These are phyloP conservation scores for Drosophila nasuta DNA, from an alignment of 1,140 invertebrate species.

Conservation along the genomic window DNA sequence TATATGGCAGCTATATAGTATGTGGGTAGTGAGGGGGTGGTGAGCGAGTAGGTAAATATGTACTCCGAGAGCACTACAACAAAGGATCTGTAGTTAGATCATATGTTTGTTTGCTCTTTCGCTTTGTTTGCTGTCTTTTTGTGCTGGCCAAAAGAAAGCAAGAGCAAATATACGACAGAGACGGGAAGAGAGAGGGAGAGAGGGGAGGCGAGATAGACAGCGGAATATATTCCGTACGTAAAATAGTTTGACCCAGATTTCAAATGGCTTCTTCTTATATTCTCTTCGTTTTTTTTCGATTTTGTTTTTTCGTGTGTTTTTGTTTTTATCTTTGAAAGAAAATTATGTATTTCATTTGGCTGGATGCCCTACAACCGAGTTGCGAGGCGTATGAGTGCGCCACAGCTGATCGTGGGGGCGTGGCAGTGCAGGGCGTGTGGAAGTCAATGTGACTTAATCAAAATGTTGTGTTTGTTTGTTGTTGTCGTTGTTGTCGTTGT, in stretches of 20 bases:
- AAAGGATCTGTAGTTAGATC: slow-evolving; percentile 42
- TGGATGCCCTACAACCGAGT: slow-evolving; percentile 23
- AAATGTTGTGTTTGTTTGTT: background rate
- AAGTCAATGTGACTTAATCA: background rate
- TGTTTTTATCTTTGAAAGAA: slow-evolving; percentile 57
- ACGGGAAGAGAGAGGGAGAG: background rate
- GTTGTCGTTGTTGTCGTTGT: background rate
- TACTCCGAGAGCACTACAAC: slow-evolving; percentile 25
- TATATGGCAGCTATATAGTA: no score
- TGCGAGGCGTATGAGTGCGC: slow-evolving; percentile 12
- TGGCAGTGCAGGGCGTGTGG: slow-evolving; percentile 25
- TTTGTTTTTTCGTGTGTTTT: slow-evolving; percentile 14
- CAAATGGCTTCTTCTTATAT: slow-evolving; percentile 59
- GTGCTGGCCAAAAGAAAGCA: slow-evolving; percentile 5
- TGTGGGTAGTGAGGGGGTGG: no score
- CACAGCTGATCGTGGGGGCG: slow-evolving; percentile 21
- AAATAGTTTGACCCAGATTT: slow-evolving; percentile 80
- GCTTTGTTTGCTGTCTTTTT: no score
- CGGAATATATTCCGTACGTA: slow-evolving; percentile 54
- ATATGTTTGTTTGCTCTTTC: slow-evolving; percentile 3
- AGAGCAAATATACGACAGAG: slow-evolving; percentile 13
- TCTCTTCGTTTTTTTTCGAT: slow-evolving; percentile 34
- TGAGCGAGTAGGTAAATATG: slow-evolving; percentile 5
- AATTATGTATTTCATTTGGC: slow-evolving; percentile 33
- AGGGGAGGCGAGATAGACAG: background rate